Evolutionary conservation across 1,140 invertebrate species (phyloP).

Genomic region (Adelges cooleyi): DNA sequence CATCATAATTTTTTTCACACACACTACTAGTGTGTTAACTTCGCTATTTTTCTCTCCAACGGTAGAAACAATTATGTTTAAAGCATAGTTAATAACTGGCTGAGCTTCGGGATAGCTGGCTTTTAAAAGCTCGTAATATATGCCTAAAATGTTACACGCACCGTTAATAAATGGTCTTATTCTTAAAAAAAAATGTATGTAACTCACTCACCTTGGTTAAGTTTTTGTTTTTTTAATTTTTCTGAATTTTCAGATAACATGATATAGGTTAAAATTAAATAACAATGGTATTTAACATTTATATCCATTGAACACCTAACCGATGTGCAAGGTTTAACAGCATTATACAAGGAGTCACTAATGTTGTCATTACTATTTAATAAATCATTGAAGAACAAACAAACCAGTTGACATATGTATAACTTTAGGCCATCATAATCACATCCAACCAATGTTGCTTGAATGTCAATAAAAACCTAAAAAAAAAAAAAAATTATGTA

Average conservation of each 20-base stretch:
- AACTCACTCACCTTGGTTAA: conserved; percentile 2
- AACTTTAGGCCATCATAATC: conserved; percentile 20
- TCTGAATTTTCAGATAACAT: conserved; percentile 14
- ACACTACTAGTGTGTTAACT: not conserved
- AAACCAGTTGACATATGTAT: conserved; percentile 1
- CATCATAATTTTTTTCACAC: conserved; percentile 7
- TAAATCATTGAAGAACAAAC: conserved; percentile 4
- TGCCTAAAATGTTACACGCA: not conserved
- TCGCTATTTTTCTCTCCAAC: not conserved
- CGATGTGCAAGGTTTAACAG: conserved; percentile 14
- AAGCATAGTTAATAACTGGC: conserved; percentile 13
- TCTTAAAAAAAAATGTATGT: too few species aligned
- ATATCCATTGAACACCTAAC: conserved; percentile 5
- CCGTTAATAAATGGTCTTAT: not conserved
- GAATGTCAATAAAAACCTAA: conserved; percentile 14
- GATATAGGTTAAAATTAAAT: conserved; percentile 4
- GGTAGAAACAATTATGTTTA: conserved; percentile 9
- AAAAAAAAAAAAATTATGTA: too few species aligned
- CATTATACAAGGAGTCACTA: conserved; percentile 1
- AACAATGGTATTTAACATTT: conserved; percentile 23
- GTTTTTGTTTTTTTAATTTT: conserved; percentile 15
- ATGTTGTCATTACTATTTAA: not conserved
- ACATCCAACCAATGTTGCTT: not conserved
- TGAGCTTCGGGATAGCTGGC: not conserved
- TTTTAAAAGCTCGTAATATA: conserved; percentile 15